Evolutionary conservation across 37 sponge, comb jelly and placozoan species (phyloP).

Genomic region (Bolinopsis microptera): DNA sequence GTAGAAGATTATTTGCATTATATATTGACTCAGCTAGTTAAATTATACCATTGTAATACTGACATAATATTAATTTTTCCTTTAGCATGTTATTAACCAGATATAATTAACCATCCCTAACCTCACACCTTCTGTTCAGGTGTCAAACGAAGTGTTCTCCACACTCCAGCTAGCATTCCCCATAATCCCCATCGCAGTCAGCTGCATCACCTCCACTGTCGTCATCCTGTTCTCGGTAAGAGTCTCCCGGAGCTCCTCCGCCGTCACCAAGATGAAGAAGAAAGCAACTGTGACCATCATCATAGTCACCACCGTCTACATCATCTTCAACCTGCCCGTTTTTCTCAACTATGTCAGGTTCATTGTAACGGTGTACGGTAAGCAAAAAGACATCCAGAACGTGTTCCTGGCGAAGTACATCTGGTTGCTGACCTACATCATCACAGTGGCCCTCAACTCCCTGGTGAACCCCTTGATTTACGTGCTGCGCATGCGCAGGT

Average conservation of each 20-base stretch:
- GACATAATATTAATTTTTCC: too few species aligned
- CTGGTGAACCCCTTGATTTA: constrained; percentile 44
- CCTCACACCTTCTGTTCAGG: too few species aligned
- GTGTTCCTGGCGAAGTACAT: constrained; percentile 12
- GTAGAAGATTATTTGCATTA: too few species aligned
- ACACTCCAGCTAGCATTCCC: constrained; percentile 34
- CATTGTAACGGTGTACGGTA: neutral
- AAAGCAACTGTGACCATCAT: constrained; percentile 58
- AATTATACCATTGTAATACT: too few species aligned
- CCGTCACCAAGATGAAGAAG: neutral
- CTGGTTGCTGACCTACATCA: constrained; percentile 40
- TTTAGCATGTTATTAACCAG: too few species aligned
- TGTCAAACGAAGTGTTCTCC: constrained; percentile 20
- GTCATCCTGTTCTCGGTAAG: neutral
- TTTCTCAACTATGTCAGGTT: constrained; percentile 56
- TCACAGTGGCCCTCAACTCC: constrained; percentile 39
- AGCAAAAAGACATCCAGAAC: neutral
- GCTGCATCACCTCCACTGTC: constrained; percentile 26
- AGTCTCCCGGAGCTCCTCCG: neutral
- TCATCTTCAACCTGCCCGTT: constrained; percentile 47
- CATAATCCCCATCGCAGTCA: constrained; percentile 44
- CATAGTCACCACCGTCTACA: constrained; percentile 48
- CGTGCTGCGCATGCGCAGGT: neutral
- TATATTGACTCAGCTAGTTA: too few species aligned
- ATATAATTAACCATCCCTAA: too few species aligned